Evolutionary conservation across 2,113 vertebrate genomes (phyloP).

Genomic region (Emydura subglobosa): DNA sequence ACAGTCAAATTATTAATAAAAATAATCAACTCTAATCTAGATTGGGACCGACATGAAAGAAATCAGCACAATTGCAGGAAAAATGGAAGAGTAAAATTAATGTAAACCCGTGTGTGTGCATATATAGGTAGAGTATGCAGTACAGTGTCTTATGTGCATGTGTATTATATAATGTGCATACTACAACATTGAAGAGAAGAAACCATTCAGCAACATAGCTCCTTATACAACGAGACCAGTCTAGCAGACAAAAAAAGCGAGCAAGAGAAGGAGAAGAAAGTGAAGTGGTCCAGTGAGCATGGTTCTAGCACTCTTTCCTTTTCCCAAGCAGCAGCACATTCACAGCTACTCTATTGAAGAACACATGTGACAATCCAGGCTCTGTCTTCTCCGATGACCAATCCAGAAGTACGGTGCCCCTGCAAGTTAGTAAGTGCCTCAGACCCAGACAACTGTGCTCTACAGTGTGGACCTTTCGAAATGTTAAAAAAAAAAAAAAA

Average conservation of each 20-base stretch:
- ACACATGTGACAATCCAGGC: not conserved
- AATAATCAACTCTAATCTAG: rapidly evolving
- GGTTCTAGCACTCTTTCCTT: not conserved
- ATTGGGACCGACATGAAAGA: too few species aligned
- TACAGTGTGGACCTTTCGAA: not conserved
- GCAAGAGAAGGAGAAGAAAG: not conserved
- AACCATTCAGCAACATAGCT: not conserved
- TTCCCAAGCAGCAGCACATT: not conserved
- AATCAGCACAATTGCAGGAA: not conserved
- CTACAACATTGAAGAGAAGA: not conserved
- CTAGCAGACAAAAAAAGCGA: not conserved
- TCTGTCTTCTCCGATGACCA: not conserved
- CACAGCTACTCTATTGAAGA: not conserved
- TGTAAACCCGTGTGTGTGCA: not conserved
- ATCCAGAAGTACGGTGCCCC: not conserved
- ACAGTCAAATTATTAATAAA: rapidly evolving
- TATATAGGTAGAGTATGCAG: not conserved
- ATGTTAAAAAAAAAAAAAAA: too few species aligned
- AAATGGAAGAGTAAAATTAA: not conserved
- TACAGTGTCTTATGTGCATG: not conserved
- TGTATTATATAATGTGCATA: not conserved
- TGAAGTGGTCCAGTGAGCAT: not conserved
- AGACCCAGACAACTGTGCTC: slow-evolving; percentile 32
- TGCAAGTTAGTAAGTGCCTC: slow-evolving; percentile 1
- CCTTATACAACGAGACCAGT: not conserved